Evolutionary conservation across 2,888 invertebrate genomes (phyloP).

Genomic region (Eugnorisma glareosa): DNA sequence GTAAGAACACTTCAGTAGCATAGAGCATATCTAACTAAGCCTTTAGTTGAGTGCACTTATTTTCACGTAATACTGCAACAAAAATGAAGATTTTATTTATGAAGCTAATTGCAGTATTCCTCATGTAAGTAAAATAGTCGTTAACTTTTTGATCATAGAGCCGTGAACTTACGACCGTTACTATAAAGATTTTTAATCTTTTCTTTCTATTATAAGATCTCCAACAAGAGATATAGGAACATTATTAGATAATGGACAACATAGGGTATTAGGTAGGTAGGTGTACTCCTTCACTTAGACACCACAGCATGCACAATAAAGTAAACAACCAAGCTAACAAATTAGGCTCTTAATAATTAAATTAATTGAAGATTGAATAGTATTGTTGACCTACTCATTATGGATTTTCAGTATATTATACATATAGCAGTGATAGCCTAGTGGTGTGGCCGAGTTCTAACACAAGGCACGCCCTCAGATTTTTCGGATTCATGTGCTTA

Average conservation of each 20-base stretch:
- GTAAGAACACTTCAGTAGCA: background rate
- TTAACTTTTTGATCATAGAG: background rate
- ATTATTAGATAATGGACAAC: too few species aligned
- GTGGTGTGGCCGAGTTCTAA: too few species aligned
- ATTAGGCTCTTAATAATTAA: too few species aligned
- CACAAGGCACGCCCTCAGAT: too few species aligned
- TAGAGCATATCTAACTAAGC: background rate
- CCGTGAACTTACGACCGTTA: background rate
- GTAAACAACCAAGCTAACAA: too few species aligned
- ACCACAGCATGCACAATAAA: too few species aligned
- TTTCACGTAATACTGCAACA: background rate
- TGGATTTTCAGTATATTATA: background rate
- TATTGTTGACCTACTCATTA: background rate
- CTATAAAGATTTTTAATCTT: background rate
- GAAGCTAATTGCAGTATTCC: background rate
- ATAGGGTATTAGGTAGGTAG: too few species aligned
- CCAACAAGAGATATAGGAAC: too few species aligned
- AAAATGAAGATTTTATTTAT: background rate
- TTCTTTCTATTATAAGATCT: background rate
- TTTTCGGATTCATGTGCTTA: too few species aligned
- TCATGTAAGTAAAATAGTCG: slow-evolving; percentile 7
- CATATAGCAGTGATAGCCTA: too few species aligned
- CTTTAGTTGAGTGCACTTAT: background rate
- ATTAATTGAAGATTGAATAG: too few species aligned
- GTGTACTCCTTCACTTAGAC: too few species aligned